Base-by-base conservation (phyloP, 1,140 invertebrate species). In the Drosophila nannoptera region DNA sequence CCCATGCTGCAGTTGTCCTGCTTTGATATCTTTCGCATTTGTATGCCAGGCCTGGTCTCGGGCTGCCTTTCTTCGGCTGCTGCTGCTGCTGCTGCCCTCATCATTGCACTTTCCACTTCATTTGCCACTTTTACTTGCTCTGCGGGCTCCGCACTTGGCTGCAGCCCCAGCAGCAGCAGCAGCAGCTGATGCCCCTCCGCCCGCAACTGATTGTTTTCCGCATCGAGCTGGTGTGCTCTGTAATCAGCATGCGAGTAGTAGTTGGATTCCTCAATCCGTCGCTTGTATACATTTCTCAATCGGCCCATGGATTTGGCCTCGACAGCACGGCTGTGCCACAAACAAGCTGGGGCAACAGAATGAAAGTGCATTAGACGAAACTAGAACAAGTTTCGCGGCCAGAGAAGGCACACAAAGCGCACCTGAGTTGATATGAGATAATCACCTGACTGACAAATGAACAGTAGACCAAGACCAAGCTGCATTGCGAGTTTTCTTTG, bases 61-160 rank as follows among this genome's bases (percentile, higher is more conserved):
- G 56, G 40, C 45, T 66, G 45, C 49, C 58, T 48, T 33, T 29
- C 16, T 16, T 9, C n/a, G n/a, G 50, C 22, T 61, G 12, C 50
- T 58, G 43, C 33, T 32, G 38, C 63, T 70, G 32, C 42, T 46
- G 35, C 43, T 12, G 59, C 60, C 36, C 14, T 53, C 53, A 49
- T 60, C 49, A 69, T 68, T 71, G 70, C 77, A 84, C 81, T 86
- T 86, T 86, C 77, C 81, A 77, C 81, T 86, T 86, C 81, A 86
- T 86, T 86, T 86, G 82, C 75, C 82, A 81, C 81, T 86, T 86
- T 86, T 86, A 81, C 81, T 84, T 84, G 81, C 82, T 69, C 80
- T 86, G 81, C 81, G 74, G 81, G 82, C 50, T 36, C 62, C 68
- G 43, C 56, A 46, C 29, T 33, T 60, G 4, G 8, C 36, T 12